Evolutionary conservation across 2,888 invertebrate genomes (phyloP).

Genomic region (Dryobota labecula): DNA sequence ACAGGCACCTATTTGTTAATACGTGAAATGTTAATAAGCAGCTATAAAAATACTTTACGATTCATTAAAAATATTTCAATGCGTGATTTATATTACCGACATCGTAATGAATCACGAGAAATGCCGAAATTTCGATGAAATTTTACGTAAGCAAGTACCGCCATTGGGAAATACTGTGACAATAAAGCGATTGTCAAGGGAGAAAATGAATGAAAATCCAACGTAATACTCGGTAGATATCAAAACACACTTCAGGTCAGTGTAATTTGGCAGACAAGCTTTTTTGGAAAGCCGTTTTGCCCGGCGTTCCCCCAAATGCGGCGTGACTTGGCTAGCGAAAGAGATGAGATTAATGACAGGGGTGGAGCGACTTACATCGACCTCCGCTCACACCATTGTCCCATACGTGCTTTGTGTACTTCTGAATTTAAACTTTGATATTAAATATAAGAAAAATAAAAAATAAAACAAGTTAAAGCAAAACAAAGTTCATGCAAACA

Average conservation of each 20-base stretch:
- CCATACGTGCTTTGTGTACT: constrained; percentile 48
- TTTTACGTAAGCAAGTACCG: constrained; percentile 60
- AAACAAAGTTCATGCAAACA: neutral
- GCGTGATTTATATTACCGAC: constrained; percentile 48
- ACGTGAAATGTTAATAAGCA: constrained; percentile 41
- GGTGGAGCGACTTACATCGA: constrained; percentile 74
- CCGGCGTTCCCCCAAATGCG: constrained; percentile 69
- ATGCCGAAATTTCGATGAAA: constrained; percentile 55
- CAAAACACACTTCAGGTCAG: constrained; percentile 67
- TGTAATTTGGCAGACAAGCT: constrained; percentile 77
- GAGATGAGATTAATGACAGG: constrained; percentile 88
- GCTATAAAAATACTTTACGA: constrained; percentile 50
- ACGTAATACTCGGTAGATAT: constrained; percentile 61
- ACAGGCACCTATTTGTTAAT: constrained; percentile 36
- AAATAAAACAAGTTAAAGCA: neutral
- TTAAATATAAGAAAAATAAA: neutral
- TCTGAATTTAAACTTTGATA: constrained; percentile 10
- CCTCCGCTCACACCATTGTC: constrained; percentile 73
- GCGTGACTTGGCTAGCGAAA: constrained; percentile 83
- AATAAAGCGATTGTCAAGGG: constrained; percentile 65
- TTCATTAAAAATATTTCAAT: constrained; percentile 49
- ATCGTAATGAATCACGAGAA: constrained; percentile 58
- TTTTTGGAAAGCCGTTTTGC: constrained; percentile 76
- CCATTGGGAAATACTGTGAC: constrained; percentile 61
- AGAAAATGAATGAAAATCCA: constrained; percentile 64